phyloP scores from a whole-genome alignment of 2,888 invertebrate genomes.

The Cancer borealis region DNA sequence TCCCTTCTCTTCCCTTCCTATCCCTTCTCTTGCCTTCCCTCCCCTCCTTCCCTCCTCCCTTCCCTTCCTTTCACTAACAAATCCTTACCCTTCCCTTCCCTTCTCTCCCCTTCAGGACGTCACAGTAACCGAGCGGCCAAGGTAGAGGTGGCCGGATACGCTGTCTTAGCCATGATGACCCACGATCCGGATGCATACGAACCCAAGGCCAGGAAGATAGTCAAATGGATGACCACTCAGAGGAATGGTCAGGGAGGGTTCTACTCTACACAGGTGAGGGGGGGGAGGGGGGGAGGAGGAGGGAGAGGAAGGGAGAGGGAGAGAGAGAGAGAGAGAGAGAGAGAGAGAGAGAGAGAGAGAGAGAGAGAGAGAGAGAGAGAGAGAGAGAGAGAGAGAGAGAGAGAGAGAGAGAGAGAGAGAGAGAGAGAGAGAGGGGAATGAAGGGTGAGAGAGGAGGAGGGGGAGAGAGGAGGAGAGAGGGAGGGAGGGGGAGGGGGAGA shows the following conservation, averaged over 20 bases:
- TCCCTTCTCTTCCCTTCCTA: too few relatives aligned
- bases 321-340: too few relatives aligned
- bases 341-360: too few relatives aligned
- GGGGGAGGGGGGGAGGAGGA: neutral
- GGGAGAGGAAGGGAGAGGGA: neutral
- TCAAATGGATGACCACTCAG: constrained; percentile 87
- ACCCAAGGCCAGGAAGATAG: constrained; percentile 83
- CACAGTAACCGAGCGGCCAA: constrained; percentile 42
- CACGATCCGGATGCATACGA: neutral
- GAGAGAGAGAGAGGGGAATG: too few relatives aligned
- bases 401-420: too few relatives aligned
- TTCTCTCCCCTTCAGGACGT: neutral
- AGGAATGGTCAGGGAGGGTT: constrained; percentile 87
- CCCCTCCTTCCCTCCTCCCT: too few relatives aligned
- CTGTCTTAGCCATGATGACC: constrained; percentile 68
- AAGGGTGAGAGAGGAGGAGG: too few relatives aligned
- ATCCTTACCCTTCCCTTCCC: neutral
- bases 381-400: too few relatives aligned
- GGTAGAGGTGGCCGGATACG: constrained; percentile 69
- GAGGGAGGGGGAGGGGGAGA: too few relatives aligned
- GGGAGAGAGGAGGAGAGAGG: too few relatives aligned
- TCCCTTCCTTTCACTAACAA: neutral
- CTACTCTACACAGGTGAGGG: constrained; percentile 81
- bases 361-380: too few relatives aligned
- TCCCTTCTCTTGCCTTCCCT: neutral